A percentile compares a stretch with the other conserved stretches of the same genome.
phyloP scores from a whole-genome alignment of 2,113 vertebrate genomes.

The Casuarius casuarius region DNA sequence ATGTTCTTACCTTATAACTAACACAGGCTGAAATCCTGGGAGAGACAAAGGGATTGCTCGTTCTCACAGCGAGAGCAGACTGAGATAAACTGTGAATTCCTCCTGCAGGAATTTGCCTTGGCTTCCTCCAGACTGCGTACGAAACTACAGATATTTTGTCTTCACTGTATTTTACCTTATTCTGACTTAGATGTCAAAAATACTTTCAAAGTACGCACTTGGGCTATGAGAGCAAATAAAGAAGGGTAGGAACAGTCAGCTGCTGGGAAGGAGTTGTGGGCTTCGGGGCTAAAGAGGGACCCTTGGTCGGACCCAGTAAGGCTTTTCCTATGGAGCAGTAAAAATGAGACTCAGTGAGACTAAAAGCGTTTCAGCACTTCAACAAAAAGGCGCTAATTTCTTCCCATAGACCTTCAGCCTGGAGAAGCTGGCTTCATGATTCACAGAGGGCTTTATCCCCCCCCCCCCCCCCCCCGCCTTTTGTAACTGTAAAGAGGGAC shows the following conservation, averaged over 20 bases:
- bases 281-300: not conserved
- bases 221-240: not conserved
- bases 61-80: not conserved
- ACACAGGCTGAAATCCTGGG: not conserved
- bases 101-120: not conserved
- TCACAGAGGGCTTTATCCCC: not conserved
- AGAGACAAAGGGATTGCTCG: not conserved
- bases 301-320: not conserved
- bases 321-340: not conserved
- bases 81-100: not conserved
- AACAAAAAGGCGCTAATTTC: not conserved
- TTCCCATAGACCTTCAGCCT: not conserved
- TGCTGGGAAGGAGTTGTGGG: not conserved
- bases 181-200: not conserved
- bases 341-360: not conserved
- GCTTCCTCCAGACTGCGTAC: not conserved
- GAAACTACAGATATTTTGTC: not conserved
- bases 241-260: rapidly evolving
- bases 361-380: not conserved
- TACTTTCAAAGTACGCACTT: not conserved
- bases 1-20: not conserved
- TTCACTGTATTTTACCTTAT: not conserved
- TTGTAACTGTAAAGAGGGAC: slow-evolving; percentile 24
- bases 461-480: not conserved
- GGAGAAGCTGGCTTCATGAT: slow-evolving; percentile 22